phyloP scores from a whole-genome alignment of 2,797 vertebrate species.

The Danio choprae region DNA sequence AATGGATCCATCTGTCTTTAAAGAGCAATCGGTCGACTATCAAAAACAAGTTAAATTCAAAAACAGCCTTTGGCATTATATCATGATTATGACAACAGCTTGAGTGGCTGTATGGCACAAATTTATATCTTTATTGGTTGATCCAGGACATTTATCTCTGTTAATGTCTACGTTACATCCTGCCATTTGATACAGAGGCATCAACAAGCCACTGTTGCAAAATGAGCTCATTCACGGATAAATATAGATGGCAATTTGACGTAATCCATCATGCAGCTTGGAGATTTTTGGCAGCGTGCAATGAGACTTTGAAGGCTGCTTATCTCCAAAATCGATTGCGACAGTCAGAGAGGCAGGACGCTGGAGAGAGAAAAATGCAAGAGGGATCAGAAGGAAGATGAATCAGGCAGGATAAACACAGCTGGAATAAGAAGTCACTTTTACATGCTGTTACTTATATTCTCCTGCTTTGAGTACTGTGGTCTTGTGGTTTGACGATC shows the following conservation, averaged over 20 bases:
- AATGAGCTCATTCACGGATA: slow-evolving; percentile 48
- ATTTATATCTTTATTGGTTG: not conserved
- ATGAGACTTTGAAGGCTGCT: slow-evolving; percentile 44
- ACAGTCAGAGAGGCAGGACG: slow-evolving; percentile 3
- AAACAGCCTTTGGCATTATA: not conserved
- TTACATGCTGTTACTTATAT: not conserved
- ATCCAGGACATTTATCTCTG: not conserved
- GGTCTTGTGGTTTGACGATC: not conserved
- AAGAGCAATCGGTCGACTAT: slow-evolving; percentile 8
- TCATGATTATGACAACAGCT: not conserved
- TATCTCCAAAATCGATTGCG: slow-evolving; percentile 43
- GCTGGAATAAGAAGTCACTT: slow-evolving; percentile 1
- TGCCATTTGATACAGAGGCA: not conserved
- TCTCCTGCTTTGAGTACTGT: not conserved
- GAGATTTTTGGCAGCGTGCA: slow-evolving; percentile 43
- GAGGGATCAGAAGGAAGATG: slow-evolving; percentile 10
- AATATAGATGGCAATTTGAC: slow-evolving; percentile 53
- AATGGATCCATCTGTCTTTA: not conserved
- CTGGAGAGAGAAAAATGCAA: slow-evolving; percentile 13
- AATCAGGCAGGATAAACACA: slow-evolving; percentile 2
- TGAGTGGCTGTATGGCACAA: not conserved
- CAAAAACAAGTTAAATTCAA: not conserved
- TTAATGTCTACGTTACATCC: slow-evolving; percentile 10
- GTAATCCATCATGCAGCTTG: slow-evolving; percentile 46
- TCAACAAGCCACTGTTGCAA: slow-evolving; percentile 11